Conservation (phyloP, 2,888 invertebrate genomes). For the Lasiommata megera region DNA sequence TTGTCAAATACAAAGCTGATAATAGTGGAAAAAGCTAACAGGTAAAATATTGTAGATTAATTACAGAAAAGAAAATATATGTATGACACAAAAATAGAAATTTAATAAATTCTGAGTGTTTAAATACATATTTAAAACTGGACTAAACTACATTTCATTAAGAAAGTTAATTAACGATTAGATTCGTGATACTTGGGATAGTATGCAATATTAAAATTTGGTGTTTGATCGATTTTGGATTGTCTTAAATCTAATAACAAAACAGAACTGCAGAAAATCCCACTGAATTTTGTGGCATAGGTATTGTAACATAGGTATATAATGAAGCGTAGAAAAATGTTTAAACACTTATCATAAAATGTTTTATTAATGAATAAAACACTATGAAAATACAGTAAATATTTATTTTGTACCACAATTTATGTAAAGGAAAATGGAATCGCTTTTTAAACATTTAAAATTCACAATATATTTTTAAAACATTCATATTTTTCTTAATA, state of each 20-base stretch:
- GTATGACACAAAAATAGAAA: not conserved
- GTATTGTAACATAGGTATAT: too few species aligned
- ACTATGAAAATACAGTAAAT: constrained; percentile 43
- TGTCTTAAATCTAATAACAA: too few species aligned
- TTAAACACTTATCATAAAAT: not conserved
- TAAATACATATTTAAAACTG: too few species aligned
- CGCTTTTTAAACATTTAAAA: constrained; percentile 3
- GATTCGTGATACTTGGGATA: too few species aligned
- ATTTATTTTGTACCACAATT: constrained; percentile 62
- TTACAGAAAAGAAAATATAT: not conserved
- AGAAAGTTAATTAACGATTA: too few species aligned
- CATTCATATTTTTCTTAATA: constrained; percentile 15
- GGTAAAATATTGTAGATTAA: not conserved
- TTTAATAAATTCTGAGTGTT: not conserved
- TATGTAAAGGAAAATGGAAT: constrained; percentile 16
- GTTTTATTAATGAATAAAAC: constrained; percentile 30
- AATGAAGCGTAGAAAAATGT: too few species aligned
- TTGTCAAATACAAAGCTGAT: constrained; percentile 48
- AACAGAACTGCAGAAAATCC: too few species aligned
- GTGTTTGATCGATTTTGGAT: too few species aligned
- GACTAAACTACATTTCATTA: too few species aligned
- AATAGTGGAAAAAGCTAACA: constrained; percentile 47
- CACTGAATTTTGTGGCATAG: too few species aligned
- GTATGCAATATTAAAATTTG: too few species aligned
- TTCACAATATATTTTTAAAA: constrained; percentile 25